phyloP scores from a whole-genome alignment of 2,797 vertebrate species.

The Nothura maculosa region DNA sequence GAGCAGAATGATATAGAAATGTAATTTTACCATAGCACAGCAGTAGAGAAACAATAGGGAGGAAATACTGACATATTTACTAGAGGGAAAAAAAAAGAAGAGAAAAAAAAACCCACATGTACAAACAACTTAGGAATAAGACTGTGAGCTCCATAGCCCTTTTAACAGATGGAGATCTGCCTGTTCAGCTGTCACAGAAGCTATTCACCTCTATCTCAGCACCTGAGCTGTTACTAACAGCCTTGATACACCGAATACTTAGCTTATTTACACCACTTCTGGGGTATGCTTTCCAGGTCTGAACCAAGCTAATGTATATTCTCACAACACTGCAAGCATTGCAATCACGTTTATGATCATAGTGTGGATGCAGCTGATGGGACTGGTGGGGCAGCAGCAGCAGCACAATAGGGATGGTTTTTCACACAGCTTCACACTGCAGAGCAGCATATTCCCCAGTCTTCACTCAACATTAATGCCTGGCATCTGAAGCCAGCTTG shows the following conservation, averaged over 20 bases:
- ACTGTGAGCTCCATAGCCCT: not conserved
- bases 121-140: not conserved
- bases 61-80: fast-evolving
- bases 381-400: not conserved
- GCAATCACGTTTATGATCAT: not conserved
- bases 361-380: not conserved
- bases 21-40: not conserved
- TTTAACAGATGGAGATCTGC: not conserved
- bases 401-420: not conserved
- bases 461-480: not conserved
- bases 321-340: not conserved
- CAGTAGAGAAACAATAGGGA: not conserved
- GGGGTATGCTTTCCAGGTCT: not conserved
- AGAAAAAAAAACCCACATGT: not conserved
- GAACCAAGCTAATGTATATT: not conserved
- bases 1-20: not conserved
- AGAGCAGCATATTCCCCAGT: not conserved
- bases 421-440: not conserved
- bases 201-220: not conserved
- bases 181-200: not conserved
- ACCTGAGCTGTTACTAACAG: not conserved
- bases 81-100: too few species aligned
- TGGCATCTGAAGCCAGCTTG: not conserved
- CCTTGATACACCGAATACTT: not conserved
- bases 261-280: not conserved